phyloP scores from a whole-genome alignment of 2,797 vertebrate species.

The Uromys caudimaculatus region DNA sequence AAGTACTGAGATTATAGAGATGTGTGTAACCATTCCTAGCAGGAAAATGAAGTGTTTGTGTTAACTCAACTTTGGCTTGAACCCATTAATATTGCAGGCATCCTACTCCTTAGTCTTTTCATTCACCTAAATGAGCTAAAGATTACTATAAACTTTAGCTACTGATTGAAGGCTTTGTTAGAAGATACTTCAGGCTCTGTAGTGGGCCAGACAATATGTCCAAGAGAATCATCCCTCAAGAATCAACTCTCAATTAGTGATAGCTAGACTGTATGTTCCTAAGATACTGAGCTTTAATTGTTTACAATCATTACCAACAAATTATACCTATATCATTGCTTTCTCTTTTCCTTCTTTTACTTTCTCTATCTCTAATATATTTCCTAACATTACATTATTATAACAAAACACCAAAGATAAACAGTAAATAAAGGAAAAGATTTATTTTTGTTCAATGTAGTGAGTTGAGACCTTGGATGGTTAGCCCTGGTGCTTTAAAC shows the following conservation, averaged over 20 bases:
- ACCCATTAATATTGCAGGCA: background rate
- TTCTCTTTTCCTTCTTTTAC: background rate
- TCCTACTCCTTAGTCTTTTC: background rate
- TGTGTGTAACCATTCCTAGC: no score
- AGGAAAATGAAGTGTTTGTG: background rate
- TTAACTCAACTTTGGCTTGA: background rate
- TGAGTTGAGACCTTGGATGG: background rate
- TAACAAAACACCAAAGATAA: background rate
- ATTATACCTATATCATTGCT: background rate
- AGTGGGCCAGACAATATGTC: background rate
- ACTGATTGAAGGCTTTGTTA: background rate
- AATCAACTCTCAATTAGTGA: background rate
- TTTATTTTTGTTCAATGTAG: background rate
- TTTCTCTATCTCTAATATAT: background rate
- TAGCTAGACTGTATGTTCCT: background rate
- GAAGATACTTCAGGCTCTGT: background rate
- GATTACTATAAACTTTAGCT: background rate
- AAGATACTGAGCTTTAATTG: background rate
- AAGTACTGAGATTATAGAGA: background rate
- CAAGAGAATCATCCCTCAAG: background rate
- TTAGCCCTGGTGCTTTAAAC: background rate
- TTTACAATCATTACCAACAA: background rate
- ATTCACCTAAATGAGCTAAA: background rate
- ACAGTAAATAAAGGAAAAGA: background rate
- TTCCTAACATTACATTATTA: background rate